Base-by-base conservation (phyloP, 37 sponge, comb jelly and placozoan genomes). In the Lycopodina hypogea region DNA sequence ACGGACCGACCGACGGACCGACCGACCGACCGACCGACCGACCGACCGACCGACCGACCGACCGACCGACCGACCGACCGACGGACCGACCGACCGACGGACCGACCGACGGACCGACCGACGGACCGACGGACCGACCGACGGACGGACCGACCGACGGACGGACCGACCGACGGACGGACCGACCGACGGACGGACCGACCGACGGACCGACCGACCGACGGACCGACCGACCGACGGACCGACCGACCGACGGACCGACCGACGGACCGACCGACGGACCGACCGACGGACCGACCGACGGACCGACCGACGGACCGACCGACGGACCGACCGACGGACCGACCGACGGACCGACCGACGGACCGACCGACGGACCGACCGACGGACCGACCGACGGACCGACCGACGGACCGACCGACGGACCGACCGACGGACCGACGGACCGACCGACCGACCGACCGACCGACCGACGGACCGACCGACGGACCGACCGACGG, bases 41-140 rank as follows among this genome's bases (percentile, higher is more conserved):
- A n/a, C n/a, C n/a, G n/a, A n/a, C n/a, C n/a, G n/a, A n/a, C n/a
- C n/a, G n/a, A n/a, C n/a, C n/a, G n/a, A n/a, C n/a, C n/a, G n/a
- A n/a, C n/a, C 56, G 56, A 53, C 56, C 56, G 56, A 53, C 56
- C 56, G 56, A 53, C 56, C 56, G 56, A 53, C 56, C 56, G 56
- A 53, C 56, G 17, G 56, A 53, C 56, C 56, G 56, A 53, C 56
- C 56, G 56, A 53, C 56, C 56, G 56, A 53, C 56, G 14, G 56
- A 53, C 56, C 18, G 56, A 53, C 56, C 56, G 56, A 53, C 56
- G 14, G 56, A 18, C 56, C 18, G 56, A 53, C 56, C 18, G 56
- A 18, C 56, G 17, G 56, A 18, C 56, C 56, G 17, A 53, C 56
- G 17, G 18, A 53, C 56, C 56, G 14, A 53, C 56, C 56, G 14